A percentile compares a stretch with the other conserved stretches of the same genome.
Conservation (phyloP, 2,113 vertebrate species). For the Probosciger aterrimus region DNA sequence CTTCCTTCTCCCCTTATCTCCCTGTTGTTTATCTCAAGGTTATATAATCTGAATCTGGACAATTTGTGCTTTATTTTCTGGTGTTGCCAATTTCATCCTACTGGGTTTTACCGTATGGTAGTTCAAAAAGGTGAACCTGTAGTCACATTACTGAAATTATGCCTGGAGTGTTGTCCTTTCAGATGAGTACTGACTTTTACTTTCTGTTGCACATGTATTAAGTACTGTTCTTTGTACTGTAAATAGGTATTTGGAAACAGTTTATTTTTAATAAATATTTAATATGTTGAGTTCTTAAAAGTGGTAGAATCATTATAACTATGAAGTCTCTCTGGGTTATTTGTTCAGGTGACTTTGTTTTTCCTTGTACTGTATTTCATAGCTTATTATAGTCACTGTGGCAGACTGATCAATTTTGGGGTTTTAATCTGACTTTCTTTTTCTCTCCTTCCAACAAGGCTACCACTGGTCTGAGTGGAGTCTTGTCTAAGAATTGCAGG, state of each 20-base stretch:
- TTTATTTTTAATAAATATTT: constrained; percentile 85
- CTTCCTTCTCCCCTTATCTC: not conserved
- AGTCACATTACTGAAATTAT: not conserved
- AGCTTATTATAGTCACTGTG: constrained; percentile 8
- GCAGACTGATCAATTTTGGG: not conserved
- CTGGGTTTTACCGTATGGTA: not conserved
- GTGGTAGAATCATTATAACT: constrained; percentile 70
- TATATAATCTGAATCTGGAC: not conserved
- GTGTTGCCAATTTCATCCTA: constrained; percentile 40
- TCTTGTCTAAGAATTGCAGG: constrained; percentile 12
- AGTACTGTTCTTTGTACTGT: constrained; percentile 71
- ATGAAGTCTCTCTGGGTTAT: constrained; percentile 61
- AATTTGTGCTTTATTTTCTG: constrained; percentile 46
- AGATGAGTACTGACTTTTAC: not conserved
- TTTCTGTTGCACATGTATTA: constrained; percentile 70
- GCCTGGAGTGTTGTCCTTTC: constrained; percentile 37
- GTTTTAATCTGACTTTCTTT: not conserved
- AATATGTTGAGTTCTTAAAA: constrained; percentile 69
- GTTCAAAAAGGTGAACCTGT: constrained; percentile 14
- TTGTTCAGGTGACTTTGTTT: constrained; percentile 61
- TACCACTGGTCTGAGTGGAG: not conserved
- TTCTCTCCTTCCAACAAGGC: not conserved
- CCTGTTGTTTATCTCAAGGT: not conserved
- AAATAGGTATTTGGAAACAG: constrained; percentile 76
- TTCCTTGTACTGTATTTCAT: constrained; percentile 41